Evolutionary conservation across 2,113 vertebrate genomes (phyloP), one percentile per base, ranked within the genome.

Genomic region (Otocyon megalotis): DNA sequence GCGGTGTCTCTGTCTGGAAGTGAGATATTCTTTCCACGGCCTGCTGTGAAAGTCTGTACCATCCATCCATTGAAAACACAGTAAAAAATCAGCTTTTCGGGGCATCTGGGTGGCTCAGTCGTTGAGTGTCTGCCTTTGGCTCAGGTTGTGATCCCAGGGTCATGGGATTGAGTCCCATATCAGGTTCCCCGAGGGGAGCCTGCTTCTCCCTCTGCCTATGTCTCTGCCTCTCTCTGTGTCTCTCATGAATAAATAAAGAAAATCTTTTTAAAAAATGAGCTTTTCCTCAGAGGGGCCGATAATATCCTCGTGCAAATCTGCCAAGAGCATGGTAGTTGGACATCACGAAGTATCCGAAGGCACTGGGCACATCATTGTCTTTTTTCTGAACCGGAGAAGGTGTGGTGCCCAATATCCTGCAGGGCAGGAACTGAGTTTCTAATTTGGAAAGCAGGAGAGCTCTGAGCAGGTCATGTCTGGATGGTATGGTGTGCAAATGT

Each of bases 1-100:
- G 20, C 8, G 8, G n/a, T 20, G 35, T n/a, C 24, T 88, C 56
- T 65, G 43, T 50, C 91, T 96, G 96, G 92, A 88, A 88, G 48
- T 88, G 91, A 95, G 53, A 54, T 37, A 16, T 60, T 91, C 79
- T 96, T 95, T 93, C 96, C 86, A 54, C 3, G 35, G 54, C 60
- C 15, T 32, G 65, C 32, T 53, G 20, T 65, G 85, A 79, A 69
- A 71, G 56, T 65, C 37, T 5, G 53, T 32, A 72, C 71, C 50
- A 17, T 65, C 24, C 7, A 62, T 30, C 88, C 67, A 32, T 3
- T 7, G 63, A 26, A 93, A 67, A 74, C 30, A 16, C 0, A 32
- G 81, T 28, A 43, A 19, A 54, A 77, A 28, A 43, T 43, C 43
- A 43, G 43, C 43, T 43, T 43, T 43, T 43, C 5, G 43, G 43